Evolutionary conservation across 2,113 vertebrate species (phyloP), one percentile per base, ranked within the genome.

Genomic region (Channa maculata): DNA sequence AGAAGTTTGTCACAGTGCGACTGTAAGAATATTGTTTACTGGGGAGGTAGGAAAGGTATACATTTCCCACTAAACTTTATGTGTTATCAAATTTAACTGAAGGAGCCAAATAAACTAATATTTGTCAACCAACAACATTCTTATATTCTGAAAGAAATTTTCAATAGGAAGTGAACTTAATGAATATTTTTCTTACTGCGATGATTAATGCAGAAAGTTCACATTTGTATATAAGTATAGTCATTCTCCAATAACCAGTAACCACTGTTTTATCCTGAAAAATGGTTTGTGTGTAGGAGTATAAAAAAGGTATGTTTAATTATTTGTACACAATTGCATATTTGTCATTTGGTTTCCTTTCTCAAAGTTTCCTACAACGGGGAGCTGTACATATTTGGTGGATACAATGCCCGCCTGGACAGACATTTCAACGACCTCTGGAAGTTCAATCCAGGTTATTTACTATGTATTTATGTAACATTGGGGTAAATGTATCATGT

Each of bases 361-460:
- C 78, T 89, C 83, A n/a, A 82, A 98, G 98, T 99, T 92, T 91
- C 96, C 71, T 98, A 98, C 90, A 97, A 96, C 0, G 97, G 97
- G 58, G 98, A 99, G 60, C 90, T 99, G 0, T 99, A 98, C 67
- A 97, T 99, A 63, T 99, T 99, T 80, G 98, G 98, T 82, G 98
- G 98, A 67, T 99, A 99, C 89, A 99, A 99, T 1, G 97, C 98
- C 13, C 95, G 96, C 49, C 89, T 99, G 79, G 98, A 99, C 89
- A 94, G 96, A 60, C 98, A 99, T 88, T 99, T 99, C 92, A 98
- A 98, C 0, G 98, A 99, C 73, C 96, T 99, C 53, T 99, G 98
- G 98, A 99, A 97, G 91, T 99, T 98, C 88, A 98, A 95, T 81
- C 98, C 97, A 93, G 98, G 98, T 98, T 93, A 94, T 73, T 76